phyloP scores from a whole-genome alignment of 2,113 vertebrate genomes.

The Heteronetta atricapilla region DNA sequence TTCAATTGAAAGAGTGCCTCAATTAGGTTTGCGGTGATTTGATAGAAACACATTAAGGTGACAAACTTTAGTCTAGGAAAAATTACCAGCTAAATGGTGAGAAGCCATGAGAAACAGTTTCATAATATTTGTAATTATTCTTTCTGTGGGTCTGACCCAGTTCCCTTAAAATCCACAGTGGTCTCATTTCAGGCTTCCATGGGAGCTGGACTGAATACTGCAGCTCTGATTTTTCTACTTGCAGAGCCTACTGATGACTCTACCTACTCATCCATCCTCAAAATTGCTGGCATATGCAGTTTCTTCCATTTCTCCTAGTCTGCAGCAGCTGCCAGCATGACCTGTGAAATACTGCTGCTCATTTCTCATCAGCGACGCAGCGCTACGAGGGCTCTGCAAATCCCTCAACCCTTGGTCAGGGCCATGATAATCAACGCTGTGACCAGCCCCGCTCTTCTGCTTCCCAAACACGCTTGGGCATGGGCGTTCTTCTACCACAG shows the following conservation, averaged over 20 bases:
- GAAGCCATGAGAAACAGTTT: neutral
- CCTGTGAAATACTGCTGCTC: neutral
- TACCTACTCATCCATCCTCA: neutral
- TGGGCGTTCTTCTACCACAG: neutral
- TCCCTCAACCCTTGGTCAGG: neutral
- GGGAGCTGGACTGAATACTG: neutral
- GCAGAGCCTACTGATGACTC: neutral
- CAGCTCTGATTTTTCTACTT: neutral
- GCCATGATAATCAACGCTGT: neutral
- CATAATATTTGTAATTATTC: neutral
- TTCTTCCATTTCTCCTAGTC: neutral
- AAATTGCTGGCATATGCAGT: neutral
- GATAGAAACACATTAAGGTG: neutral
- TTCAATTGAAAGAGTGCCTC: neutral
- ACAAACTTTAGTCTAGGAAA: neutral
- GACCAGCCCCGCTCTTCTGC: neutral
- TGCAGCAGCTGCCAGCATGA: neutral
- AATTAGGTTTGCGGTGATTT: neutral
- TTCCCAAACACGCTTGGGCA: neutral
- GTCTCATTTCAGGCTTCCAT: neutral
- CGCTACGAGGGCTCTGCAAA: rapidly evolving
- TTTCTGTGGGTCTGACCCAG: neutral
- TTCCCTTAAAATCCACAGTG: neutral
- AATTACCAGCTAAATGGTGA: neutral
- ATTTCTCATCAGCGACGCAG: neutral